Evolutionary conservation across 2,113 vertebrate genomes (phyloP).

Genomic region (Prinia subflava): DNA sequence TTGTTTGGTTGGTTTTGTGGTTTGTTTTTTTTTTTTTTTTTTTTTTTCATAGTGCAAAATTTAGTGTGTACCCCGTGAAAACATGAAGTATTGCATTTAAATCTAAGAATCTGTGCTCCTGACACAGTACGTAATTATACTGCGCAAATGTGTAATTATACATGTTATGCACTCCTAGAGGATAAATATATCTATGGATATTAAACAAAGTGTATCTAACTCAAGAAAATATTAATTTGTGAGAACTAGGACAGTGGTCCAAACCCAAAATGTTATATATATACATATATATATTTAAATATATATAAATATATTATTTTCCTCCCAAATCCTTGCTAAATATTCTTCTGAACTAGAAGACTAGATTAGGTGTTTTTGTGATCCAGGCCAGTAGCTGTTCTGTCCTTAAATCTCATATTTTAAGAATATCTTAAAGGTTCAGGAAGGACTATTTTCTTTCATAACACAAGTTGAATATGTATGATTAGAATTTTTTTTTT

Average conservation of each 20-base stretch:
- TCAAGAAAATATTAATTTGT: not conserved
- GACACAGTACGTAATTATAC: not conserved
- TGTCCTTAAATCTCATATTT: not conserved
- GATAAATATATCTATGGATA: not conserved
- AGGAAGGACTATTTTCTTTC: not conserved
- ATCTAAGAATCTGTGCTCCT: not conserved
- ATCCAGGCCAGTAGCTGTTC: not conserved
- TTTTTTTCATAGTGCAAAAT: not conserved
- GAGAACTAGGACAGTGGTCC: not conserved
- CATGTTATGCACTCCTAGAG: not conserved
- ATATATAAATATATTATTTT: not conserved
- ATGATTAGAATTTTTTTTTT: not conserved
- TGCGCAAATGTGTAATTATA: not conserved
- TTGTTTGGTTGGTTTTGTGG: too few species aligned
- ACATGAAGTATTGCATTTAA: not conserved
- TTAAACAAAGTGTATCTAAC: not conserved
- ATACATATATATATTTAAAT: not conserved
- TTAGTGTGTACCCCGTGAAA: not conserved
- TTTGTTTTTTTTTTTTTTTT: too few species aligned
- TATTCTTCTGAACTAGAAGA: not conserved
- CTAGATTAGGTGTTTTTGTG: not conserved
- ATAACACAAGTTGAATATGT: not conserved
- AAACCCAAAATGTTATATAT: not conserved
- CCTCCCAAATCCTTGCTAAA: not conserved
- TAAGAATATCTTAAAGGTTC: not conserved